Evolutionary conservation across 2,888 invertebrate genomes (phyloP), one percentile per base, ranked within the genome.

Genomic region (Hypomecis atomaria): DNA sequence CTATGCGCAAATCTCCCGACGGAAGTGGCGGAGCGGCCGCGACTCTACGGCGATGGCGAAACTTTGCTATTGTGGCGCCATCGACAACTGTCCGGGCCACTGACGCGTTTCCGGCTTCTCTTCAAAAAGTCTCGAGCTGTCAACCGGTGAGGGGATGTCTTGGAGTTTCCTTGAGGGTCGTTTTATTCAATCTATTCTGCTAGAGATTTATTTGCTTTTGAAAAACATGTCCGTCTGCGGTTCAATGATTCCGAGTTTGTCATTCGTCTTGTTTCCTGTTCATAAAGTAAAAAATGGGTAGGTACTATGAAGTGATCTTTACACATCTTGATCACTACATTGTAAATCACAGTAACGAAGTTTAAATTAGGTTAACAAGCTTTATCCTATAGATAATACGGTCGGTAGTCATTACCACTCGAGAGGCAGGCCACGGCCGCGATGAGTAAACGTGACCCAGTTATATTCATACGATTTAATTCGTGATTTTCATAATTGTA

Each of bases 91-190:
- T 90, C 90, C 87, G 82, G 80, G 78, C 78, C 79, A 87, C 86
- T 90, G 92, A 91, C 90, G 81, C 76, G 84, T 77, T 88, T 92
- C 92, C 92, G 90, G 90, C 85, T 84, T 89, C 88, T 90, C 89
- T 88, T 90, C 89, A 90, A 86, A 86, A 85, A 87, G 88, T 88
- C 90, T 90, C 76, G 83, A 90, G 84, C 88, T 88, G 89, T 90
- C 90, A 90, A 78, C 82, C 82, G 75, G 82, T 77, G 81, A 88
- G 86, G 90, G 89, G 87, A 85, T 80, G 87, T 78, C 83, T 84
- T 80, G 76, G 78, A 85, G 85, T 87, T 90, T 87, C 85, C 86
- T 89, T 84, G 86, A 91, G 91, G 89, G 90, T 87, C 85, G 83
- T 84, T 86, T 88, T 89, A 85, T 85, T 85, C 83, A 82, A 82